Percentiles rank a stretch among this genome's conserved stretches.
phyloP scores from a whole-genome alignment of 2,113 vertebrate genomes.

The Labrus mixtus region DNA sequence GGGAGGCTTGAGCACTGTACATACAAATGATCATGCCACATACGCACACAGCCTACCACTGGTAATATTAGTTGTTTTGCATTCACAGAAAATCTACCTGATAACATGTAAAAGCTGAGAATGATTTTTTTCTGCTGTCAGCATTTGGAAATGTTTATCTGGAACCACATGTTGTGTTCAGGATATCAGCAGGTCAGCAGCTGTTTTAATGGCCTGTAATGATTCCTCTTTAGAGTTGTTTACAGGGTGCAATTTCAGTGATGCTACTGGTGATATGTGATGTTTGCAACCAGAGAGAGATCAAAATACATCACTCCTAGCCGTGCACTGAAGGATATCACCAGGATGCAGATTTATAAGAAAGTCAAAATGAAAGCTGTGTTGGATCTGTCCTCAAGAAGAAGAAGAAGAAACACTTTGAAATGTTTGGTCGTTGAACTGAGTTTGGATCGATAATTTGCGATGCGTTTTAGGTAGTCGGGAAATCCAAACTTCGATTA shows the following conservation, averaged over 20 bases:
- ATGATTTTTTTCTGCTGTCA: neutral
- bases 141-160: neutral
- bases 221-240: neutral
- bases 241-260: neutral
- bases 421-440: too few species aligned
- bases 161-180: neutral
- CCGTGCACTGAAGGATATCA: too few species aligned
- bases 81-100: neutral
- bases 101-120: neutral
- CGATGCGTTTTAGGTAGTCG: too few species aligned
- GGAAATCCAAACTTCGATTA: too few species aligned
- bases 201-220: neutral
- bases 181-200: neutral
- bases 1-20: neutral
- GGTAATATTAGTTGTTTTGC: neutral
- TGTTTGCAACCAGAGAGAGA: too few species aligned
- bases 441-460: too few species aligned
- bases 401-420: too few species aligned
- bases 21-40: neutral
- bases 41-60: neutral
- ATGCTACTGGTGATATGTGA: neutral
- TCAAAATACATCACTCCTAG: too few species aligned
- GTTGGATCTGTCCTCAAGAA: too few species aligned
- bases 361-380: too few species aligned
- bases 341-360: too few species aligned